Conservation (phyloP, 2,888 invertebrate species). For the Fragum sueziense region DNA sequence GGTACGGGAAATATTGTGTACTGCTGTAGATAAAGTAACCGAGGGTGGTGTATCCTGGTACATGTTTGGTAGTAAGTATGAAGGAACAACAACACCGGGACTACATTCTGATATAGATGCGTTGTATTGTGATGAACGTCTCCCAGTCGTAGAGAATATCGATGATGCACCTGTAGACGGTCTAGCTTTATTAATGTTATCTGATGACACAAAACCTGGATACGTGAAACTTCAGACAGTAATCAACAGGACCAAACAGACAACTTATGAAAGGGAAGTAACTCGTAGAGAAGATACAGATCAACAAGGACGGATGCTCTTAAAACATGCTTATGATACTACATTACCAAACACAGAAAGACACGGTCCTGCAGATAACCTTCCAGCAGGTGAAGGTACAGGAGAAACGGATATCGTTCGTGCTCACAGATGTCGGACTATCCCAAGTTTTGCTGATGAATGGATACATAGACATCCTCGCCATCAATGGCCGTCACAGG, state of each 20-base stretch:
- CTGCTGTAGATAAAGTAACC: background rate
- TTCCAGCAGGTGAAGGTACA: background rate
- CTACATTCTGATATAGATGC: background rate
- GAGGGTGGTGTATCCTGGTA: background rate
- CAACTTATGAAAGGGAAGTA: too few relatives aligned
- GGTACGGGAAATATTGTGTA: background rate
- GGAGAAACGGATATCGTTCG: background rate
- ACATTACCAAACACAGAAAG: background rate
- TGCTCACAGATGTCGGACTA: background rate
- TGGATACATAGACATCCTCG: background rate
- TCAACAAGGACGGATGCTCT: too few relatives aligned
- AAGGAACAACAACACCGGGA: background rate
- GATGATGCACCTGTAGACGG: background rate
- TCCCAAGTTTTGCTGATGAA: background rate
- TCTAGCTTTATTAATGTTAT: background rate
- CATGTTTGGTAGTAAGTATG: background rate
- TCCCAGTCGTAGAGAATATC: background rate
- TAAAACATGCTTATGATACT: too few relatives aligned
- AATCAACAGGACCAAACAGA: background rate
- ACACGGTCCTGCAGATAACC: conserved; percentile 8
- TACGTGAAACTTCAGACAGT: background rate
- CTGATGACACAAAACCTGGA: background rate
- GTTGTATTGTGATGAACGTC: background rate
- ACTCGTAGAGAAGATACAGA: too few relatives aligned
- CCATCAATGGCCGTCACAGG: conserved; percentile 1